Percentiles rank a stretch among this genome's conserved stretches.
Evolutionary conservation across 2,888 invertebrate species (phyloP).

Genomic region (Caenorhabditis imperialis): DNA sequence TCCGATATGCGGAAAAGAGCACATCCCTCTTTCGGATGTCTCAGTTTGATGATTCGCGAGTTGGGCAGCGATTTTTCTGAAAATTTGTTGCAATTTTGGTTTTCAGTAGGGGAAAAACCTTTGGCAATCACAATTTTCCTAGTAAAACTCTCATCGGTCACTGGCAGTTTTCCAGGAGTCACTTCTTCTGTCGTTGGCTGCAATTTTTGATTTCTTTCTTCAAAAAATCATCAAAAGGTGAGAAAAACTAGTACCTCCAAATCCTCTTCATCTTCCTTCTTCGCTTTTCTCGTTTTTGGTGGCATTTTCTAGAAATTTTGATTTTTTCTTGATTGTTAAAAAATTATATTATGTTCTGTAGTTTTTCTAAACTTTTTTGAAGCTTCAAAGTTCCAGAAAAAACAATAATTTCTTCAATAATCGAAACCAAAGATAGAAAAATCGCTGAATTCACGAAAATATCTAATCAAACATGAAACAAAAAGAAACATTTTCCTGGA

Average conservation of each 20-base stretch:
- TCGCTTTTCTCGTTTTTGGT: conserved; percentile 38
- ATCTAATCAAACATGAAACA: not conserved
- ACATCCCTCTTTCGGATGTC: conserved; percentile 46
- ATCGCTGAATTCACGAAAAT: conserved; percentile 22
- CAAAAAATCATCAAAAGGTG: not conserved
- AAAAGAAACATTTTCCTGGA: not conserved
- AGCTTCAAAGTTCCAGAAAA: not conserved
- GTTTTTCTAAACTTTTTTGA: no score
- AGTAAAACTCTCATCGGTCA: conserved; percentile 24
- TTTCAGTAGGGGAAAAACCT: conserved; percentile 22
- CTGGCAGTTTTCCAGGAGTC: conserved; percentile 39
- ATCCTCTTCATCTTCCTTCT: conserved; percentile 40
- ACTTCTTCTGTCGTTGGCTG: conserved; percentile 28
- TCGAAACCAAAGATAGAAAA: not conserved
- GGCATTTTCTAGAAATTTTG: conserved; percentile 24
- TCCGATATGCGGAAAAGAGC: conserved; percentile 53
- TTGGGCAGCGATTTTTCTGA: conserved; percentile 28
- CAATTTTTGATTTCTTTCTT: not conserved
- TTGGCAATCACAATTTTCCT: conserved; percentile 54
- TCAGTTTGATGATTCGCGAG: conserved; percentile 38
- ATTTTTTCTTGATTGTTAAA: not conserved
- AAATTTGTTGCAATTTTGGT: no score
- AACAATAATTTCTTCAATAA: no score
- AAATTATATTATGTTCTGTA: no score
- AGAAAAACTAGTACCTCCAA: conserved; percentile 2